Evolutionary conservation across 2,888 invertebrate genomes (phyloP), one percentile per base, ranked within the genome.

Genomic region (Diplazon laetatorius): DNA sequence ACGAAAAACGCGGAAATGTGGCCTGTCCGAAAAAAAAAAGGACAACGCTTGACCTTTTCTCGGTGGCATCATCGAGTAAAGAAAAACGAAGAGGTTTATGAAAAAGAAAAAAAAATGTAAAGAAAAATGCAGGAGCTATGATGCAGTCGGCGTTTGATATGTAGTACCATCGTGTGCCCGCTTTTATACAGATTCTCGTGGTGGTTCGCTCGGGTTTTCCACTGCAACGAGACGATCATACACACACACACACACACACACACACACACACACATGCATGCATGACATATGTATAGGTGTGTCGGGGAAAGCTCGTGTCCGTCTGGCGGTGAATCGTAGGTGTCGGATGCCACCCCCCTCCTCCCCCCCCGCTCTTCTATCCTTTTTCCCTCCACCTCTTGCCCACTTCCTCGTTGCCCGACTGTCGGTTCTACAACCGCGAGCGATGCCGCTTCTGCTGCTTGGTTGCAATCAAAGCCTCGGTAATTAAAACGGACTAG

Each of bases 401-500:
- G 18, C 39, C 25, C 55, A 16, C 59, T 59, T 35, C 16, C 55
- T 35, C 55, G 55, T 35, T 30, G 14, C 55, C 46, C 22, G 35
- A 22, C 50, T 20, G 22, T 22, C 3, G 22, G 0, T 20, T 18
- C 50, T 55, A 42, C 44, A 16, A 42, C 44, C 52, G 22, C 14
- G 12, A 25, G 44, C 39, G 39, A 62, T 74, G 37, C 30, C 48
- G 57, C 76, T 69, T 71, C 37, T 46, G 63, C 72, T 70, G 50
- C 73, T 63, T 69, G 72, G 76, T 74, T 80, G 78, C 82, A 83
- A 82, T 83, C 82, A 81, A 82, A 81, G 82, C 78, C 69, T 76
- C 74, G 73, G 82, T 81, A 82, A 83, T 83, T 82, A 82, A 82
- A 83, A 80, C 81, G 65, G 80, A 75, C 77, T 50, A 65, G 76